Base-by-base conservation (phyloP, 2,888 invertebrate genomes). In the Pemphredon lugubris region DNA sequence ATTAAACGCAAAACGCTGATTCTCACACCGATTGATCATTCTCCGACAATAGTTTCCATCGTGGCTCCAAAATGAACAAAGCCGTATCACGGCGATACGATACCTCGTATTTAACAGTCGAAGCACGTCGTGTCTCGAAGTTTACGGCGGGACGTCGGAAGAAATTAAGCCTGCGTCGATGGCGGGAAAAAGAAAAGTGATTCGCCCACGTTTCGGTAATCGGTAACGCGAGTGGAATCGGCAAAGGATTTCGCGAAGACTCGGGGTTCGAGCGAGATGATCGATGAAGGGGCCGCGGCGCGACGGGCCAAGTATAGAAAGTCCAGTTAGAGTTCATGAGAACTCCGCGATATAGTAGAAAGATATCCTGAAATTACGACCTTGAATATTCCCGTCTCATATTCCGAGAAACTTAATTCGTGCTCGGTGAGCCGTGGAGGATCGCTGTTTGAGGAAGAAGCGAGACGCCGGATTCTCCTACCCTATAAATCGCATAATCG, bases 331-430 rank as follows among this genome's bases (percentile, higher is more conserved):
- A 79, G 71, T 78, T 75, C 74, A 75, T 71, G 75, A 37, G 67
- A 76, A 79, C 40, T 18, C 16, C 66, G 73, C 78, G 80, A 84
- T 83, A 68, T 81, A 78, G 79, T 76, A 76, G 77, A 79, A 71
- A 58, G 69, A 72, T 74, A 75, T 71, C 53, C 58, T 68, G 58
- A 75, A 84, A 83, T 85, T 85, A 85, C 82, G 83, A 83, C 79
- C 79, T 83, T 80, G 85, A 77, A 68, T 75, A 79, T 82, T 77
- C 72, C 58, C 82, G 83, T 85, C 84, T 87, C 83, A 81, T 81
- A 81, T 86, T 84, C 83, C 86, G 75, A 69, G 81, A 76, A 79
- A 81, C 74, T 81, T 83, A 77, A 85, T 83, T 80, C 74, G 73
- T 77, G 73, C 69, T 30, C 53, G 21, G 50, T 51, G 61, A 48